Evolutionary conservation across 2,888 invertebrate genomes (phyloP), one percentile per base, ranked within the genome.

Genomic region (Tryphoninae sp.): DNA sequence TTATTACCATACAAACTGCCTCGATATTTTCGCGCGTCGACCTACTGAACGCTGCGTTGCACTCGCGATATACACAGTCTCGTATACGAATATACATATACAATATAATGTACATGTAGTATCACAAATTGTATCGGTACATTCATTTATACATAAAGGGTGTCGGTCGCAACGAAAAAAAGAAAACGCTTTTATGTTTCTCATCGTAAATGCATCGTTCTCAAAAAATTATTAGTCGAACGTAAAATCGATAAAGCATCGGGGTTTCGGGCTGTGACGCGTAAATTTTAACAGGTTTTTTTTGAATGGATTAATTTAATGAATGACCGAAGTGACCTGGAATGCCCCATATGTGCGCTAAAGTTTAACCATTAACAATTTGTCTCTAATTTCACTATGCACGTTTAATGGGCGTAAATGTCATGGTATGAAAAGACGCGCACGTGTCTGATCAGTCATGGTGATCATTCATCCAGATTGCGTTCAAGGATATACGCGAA

Each of bases 1-100:
- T 76, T 80, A 80, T 80, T 76, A 80, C 62, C 72, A 80, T 80
- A 76, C 55, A 68, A 76, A 80, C 67, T 67, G 72, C 76, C 53
- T 67, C 76, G 80, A 80, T 80, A 76, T 80, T 76, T 80, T 72
- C 72, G 67, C 71, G 45, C 80, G 67, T 72, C 80, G 75, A 71
- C 75, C 80, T 75, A 80, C 75, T 80, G 75, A 75, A 75, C 69
- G 80, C 59, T 71, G 69, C 65, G 23, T 69, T 64, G 64, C 64
- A 68, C 40, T 42, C 40, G 45, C 71, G 59, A 65, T 75, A 75
- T 40, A 33, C 61, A 53, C 13, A 22, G 59, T 23, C 49, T 33
- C 26, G 33, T 45, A 45, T 45, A 45, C n/a, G 8, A 16, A 49
- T 23, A 45, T 45, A 51, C 51, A 33, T 76, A 2, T 13, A 49